Evolutionary conservation across 2,797 vertebrate species (phyloP).

Genomic region (Xyrichtys novacula): DNA sequence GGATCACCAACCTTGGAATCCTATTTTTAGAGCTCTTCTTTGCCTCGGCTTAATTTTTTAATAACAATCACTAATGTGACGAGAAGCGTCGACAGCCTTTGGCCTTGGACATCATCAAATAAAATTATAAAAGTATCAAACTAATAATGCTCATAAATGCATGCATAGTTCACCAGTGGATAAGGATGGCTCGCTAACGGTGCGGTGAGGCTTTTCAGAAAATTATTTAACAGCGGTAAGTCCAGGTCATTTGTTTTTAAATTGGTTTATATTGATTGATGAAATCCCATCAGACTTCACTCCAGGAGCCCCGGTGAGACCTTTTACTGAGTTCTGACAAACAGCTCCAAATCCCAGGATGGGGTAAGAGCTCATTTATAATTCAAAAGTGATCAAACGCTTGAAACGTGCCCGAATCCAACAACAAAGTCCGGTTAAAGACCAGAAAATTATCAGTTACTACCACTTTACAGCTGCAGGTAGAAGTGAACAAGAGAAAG

Average conservation of each 20-base stretch:
- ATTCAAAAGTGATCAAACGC: conserved; percentile 10
- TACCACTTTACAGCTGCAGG: conserved; percentile 1
- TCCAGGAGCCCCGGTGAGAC: conserved; percentile 28
- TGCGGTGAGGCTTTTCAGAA: background rate
- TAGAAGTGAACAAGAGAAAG: background rate
- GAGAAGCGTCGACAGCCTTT: background rate
- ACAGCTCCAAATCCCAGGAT: background rate
- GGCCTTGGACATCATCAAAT: conserved; percentile 1
- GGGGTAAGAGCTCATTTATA: conserved; percentile 12
- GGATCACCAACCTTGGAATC: conserved; percentile 25
- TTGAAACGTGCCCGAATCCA: conserved; percentile 1
- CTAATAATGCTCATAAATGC: no score
- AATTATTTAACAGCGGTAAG: background rate
- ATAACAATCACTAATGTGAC: background rate
- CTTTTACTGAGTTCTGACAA: conserved; percentile 10
- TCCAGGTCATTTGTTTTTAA: conserved; percentile 12
- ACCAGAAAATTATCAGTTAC: background rate
- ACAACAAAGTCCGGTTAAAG: conserved; percentile 8
- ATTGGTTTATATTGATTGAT: conserved; percentile 21
- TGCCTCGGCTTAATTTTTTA: background rate
- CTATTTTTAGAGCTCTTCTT: conserved; percentile 1
- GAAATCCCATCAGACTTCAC: background rate
- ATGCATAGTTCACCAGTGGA: no score
- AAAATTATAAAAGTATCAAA: background rate
- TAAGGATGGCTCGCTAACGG: background rate